These are phyloP conservation scores for Eulemur rufifrons DNA, from an alignment of 2,113 vertebrate genomes.

Conservation along the genomic window DNA sequence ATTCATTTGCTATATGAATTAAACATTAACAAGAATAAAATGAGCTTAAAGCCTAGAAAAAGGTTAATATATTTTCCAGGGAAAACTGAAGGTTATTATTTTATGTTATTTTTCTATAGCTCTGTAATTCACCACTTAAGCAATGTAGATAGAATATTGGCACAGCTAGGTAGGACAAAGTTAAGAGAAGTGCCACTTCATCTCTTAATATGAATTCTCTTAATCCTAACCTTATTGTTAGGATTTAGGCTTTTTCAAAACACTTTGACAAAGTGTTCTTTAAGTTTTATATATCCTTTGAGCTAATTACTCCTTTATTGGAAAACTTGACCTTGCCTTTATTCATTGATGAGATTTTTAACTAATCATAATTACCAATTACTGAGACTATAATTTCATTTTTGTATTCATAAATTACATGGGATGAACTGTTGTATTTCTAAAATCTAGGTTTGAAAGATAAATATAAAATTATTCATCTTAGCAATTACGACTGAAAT, in stretches of 20 bases:
- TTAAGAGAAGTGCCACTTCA: not conserved
- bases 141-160: not conserved
- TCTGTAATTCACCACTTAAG: not conserved
- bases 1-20: slow-evolving; percentile 51
- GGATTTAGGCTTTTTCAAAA: not conserved
- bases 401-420: not conserved
- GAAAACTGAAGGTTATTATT: slow-evolving; percentile 22
- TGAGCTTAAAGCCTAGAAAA: not conserved
- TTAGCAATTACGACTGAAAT: not conserved
- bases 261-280: not conserved
- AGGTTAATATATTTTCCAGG: not conserved
- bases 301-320: not conserved
- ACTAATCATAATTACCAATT: not conserved
- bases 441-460: not conserved
- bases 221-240: not conserved
- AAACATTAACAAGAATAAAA: slow-evolving; percentile 47
- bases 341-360: not conserved
- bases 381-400: not conserved
- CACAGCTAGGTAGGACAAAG: not conserved
- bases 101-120: not conserved
- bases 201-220: not conserved
- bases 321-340: not conserved
- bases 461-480: not conserved
- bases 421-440: not conserved
- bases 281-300: not conserved